Evolutionary conservation across 2,797 vertebrate genomes (phyloP).

Genomic region (Trachurus trachurus): DNA sequence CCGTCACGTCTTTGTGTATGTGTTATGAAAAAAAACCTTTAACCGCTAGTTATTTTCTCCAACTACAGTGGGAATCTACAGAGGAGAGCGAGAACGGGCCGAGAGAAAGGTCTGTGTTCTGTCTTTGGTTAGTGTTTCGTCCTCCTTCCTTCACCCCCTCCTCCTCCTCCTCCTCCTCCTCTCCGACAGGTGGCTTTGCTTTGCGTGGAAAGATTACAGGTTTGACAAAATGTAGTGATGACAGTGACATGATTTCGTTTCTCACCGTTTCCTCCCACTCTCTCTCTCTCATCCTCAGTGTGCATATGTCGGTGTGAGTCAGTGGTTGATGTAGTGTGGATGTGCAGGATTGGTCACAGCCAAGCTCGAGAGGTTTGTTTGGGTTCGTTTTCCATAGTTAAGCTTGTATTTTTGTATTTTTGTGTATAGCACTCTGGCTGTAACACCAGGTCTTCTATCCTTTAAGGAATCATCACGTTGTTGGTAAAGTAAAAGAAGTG

Average conservation of each 20-base stretch:
- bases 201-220: slow-evolving; percentile 45
- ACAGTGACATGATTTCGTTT: slow-evolving; percentile 48
- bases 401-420: slow-evolving; percentile 28
- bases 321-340: slow-evolving; percentile 69
- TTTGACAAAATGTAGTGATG: slow-evolving; percentile 74
- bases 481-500: slow-evolving; percentile 61
- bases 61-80: slow-evolving; percentile 47
- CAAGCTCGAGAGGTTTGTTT: slow-evolving; percentile 29
- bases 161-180: slow-evolving; percentile 7
- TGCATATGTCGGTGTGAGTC: slow-evolving; percentile 47
- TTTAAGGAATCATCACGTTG: slow-evolving; percentile 47
- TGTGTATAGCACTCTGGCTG: slow-evolving; percentile 34
- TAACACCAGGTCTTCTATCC: slow-evolving; percentile 46
- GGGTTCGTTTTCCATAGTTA: slow-evolving; percentile 19
- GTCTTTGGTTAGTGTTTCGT: slow-evolving; percentile 83
- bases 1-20: slow-evolving; percentile 10
- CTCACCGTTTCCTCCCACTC: background rate
- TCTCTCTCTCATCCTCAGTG: slow-evolving; percentile 32
- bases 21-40: slow-evolving; percentile 22
- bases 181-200: slow-evolving; percentile 29
- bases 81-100: slow-evolving; percentile 29
- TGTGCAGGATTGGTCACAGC: slow-evolving; percentile 46
- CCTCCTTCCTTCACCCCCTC: slow-evolving; percentile 13
- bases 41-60: slow-evolving; percentile 12
- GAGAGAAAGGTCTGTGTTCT: slow-evolving; percentile 64